These are phyloP conservation scores for Pseudorhiza aurosa DNA, from an alignment of 30 jellyfish, hydroid and myxozoan genomes.

Conservation along the genomic window DNA sequence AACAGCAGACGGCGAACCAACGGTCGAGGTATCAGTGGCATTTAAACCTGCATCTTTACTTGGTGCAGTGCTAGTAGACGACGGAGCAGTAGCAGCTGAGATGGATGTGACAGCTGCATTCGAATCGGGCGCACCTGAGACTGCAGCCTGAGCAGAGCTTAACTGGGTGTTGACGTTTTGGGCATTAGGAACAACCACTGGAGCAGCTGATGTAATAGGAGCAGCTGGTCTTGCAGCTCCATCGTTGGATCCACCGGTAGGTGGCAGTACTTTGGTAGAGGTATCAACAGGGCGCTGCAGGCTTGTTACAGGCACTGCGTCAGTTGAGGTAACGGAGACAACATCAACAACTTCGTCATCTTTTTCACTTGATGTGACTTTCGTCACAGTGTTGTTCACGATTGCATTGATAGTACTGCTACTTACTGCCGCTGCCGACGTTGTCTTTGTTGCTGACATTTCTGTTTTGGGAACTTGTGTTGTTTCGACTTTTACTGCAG, in stretches of 20 bases:
- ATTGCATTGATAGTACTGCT: neutral
- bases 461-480: neutral
- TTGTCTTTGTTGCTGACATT: neutral
- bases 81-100: neutral
- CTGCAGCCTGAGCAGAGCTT: neutral
- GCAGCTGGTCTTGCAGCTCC: neutral
- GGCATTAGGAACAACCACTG: neutral
- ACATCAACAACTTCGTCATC: constrained; percentile 54
- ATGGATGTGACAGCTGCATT: neutral
- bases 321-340: constrained; percentile 30
- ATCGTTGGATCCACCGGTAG: neutral
- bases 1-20: neutral
- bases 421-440: neutral
- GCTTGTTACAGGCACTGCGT: no score
- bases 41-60: no score
- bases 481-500: neutral
- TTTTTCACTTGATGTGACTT: constrained; percentile 30
- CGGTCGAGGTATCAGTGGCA: neutral
- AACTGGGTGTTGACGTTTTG: neutral
- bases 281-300: neutral
- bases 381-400: constrained; percentile 10
- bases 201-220: neutral
- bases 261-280: neutral
- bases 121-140: neutral
- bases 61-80: neutral